Percentiles rank a stretch among this genome's conserved stretches.
phyloP scores from a whole-genome alignment of 2,113 vertebrate species.

The Otolemur garnettii region DNA sequence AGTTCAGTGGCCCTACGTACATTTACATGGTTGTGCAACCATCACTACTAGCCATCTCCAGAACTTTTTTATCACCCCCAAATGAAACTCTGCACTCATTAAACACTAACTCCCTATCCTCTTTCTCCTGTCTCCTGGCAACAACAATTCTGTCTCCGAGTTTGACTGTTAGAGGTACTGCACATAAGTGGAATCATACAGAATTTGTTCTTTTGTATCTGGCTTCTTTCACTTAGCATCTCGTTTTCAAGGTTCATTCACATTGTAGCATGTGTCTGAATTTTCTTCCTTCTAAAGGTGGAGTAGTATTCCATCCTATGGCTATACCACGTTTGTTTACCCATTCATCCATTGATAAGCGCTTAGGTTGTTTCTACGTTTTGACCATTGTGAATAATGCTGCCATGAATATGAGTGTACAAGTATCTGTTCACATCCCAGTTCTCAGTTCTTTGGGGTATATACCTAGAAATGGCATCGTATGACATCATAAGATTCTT shows the following conservation, averaged over 20 bases:
- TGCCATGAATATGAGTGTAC: not conserved
- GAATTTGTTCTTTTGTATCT: not conserved
- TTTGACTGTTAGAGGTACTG: not conserved
- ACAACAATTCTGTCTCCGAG: not conserved
- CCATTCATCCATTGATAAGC: not conserved
- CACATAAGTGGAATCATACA: not conserved
- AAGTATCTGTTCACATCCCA: not conserved
- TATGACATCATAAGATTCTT: not conserved
- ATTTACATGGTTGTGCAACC: not conserved
- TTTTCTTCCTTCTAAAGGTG: not conserved
- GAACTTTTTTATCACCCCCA: not conserved
- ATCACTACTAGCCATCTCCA: not conserved
- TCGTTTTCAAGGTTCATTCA: not conserved
- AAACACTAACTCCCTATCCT: not conserved
- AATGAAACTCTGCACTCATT: not conserved
- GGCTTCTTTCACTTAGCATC: not conserved
- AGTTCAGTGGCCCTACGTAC: not conserved
- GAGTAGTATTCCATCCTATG: not conserved
- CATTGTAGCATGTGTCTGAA: not conserved
- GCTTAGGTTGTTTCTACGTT: not conserved
- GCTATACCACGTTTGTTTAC: not conserved
- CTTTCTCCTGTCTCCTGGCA: not conserved
- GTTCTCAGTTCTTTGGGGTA: not conserved
- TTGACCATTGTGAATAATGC: not conserved
- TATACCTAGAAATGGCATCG: not conserved